These are phyloP conservation scores for Datnioides undecimradiatus DNA, from an alignment of 2,113 vertebrate species.

Conservation along the genomic window DNA sequence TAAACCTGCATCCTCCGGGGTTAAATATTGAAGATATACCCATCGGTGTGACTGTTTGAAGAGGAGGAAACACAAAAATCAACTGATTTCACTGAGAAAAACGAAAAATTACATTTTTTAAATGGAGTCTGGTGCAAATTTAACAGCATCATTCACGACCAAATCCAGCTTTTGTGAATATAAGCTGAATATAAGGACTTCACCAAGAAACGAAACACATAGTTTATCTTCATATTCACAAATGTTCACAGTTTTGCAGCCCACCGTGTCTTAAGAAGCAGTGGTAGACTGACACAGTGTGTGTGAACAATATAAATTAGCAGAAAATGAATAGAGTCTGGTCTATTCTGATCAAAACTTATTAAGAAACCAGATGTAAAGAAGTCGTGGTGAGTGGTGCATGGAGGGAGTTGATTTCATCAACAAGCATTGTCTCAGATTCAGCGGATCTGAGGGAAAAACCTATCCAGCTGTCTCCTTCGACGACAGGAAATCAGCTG, in stretches of 20 bases:
- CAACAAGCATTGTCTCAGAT: neutral
- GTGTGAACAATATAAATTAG: too few species aligned
- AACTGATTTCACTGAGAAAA: neutral
- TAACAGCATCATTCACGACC: neutral
- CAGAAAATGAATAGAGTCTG: neutral
- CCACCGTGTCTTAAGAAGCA: neutral
- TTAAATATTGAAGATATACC: constrained; percentile 33
- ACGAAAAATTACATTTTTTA: neutral
- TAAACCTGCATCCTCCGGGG: constrained; percentile 20
- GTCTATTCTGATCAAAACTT: neutral
- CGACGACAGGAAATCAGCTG: constrained; percentile 5
- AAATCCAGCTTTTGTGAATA: neutral
- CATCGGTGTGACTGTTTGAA: neutral
- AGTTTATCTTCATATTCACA: neutral
- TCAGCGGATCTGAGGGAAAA: neutral
- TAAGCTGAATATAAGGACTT: neutral
- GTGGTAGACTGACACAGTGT: too few species aligned
- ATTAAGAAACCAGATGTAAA: neutral
- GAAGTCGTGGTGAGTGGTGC: too few species aligned
- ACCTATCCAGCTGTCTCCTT: constrained; percentile 8
- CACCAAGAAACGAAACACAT: neutral
- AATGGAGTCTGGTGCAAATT: neutral
- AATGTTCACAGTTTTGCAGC: neutral
- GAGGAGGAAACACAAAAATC: neutral
- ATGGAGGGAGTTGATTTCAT: neutral